A percentile compares a stretch with the other conserved stretches of the same genome.
Evolutionary conservation across 2,113 vertebrate genomes (phyloP).

Genomic region (Caracal caracal): DNA sequence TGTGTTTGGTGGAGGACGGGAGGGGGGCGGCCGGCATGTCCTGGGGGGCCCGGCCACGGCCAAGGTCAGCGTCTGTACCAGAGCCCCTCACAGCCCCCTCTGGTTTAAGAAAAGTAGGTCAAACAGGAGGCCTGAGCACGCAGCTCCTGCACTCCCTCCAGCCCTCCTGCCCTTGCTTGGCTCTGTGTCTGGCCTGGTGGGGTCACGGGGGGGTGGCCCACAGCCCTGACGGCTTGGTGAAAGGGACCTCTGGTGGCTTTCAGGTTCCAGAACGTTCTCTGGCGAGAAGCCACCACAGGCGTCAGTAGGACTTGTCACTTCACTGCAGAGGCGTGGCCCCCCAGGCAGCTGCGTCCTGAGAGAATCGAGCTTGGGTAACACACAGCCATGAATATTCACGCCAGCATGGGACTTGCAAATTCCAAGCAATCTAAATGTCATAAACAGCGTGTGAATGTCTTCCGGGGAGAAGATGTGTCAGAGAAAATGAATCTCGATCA

Average conservation of each 20-base stretch:
- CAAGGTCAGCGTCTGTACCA: background rate
- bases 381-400: conserved; percentile 78
- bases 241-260: background rate
- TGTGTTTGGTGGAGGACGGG: rapidly evolving
- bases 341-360: background rate
- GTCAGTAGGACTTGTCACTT: background rate
- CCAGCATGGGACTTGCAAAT: conserved; percentile 79
- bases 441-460: conserved; percentile 67
- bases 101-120: background rate
- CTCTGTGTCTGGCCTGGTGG: background rate
- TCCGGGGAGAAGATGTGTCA: conserved; percentile 68
- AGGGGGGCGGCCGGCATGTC: background rate
- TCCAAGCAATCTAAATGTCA: conserved; percentile 79
- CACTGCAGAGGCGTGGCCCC: background rate
- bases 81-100: background rate
- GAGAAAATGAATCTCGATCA: conserved; percentile 78
- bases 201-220: rapidly evolving
- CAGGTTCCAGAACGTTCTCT: background rate
- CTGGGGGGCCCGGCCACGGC: background rate
- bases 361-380: too few relatives aligned
- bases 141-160: background rate
- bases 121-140: too few relatives aligned
- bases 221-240: background rate
- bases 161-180: background rate
- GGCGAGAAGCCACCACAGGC: background rate